phyloP scores from a whole-genome alignment of 2,888 invertebrate species.

The Digitonthophagus gazella region DNA sequence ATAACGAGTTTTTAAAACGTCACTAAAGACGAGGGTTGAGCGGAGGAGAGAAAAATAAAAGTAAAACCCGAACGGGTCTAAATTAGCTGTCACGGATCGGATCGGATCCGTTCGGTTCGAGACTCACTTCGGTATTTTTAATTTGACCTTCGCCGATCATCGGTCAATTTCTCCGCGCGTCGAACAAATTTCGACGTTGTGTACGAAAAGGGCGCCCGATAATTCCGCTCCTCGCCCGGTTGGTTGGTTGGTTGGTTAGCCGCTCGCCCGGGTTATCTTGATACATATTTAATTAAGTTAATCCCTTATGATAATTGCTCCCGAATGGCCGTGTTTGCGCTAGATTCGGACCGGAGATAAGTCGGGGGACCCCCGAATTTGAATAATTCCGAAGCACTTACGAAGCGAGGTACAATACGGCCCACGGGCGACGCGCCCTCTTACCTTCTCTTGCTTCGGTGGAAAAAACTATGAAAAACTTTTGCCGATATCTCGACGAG shows the following conservation, averaged over 20 bases:
- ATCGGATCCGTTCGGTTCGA: not conserved
- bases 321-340: slow-evolving; percentile 23
- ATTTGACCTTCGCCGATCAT: slow-evolving; percentile 21
- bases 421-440: too few species aligned
- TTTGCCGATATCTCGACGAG: slow-evolving; percentile 17
- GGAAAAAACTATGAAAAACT: not conserved
- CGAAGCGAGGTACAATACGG: not conserved
- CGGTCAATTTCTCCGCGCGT: slow-evolving; percentile 6
- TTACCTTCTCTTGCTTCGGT: too few species aligned
- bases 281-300: slow-evolving; percentile 24
- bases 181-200: not conserved
- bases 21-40: slow-evolving; percentile 36
- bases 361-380: slow-evolving; percentile 5
- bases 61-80: slow-evolving; percentile 26
- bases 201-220: not conserved
- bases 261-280: slow-evolving; percentile 17
- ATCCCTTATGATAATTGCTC: slow-evolving; percentile 24
- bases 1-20: slow-evolving; percentile 39
- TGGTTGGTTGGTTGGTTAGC: too few species aligned
- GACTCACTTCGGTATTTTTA: slow-evolving; percentile 25
- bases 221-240: not conserved
- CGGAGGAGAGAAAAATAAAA: slow-evolving; percentile 31
- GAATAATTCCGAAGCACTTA: slow-evolving; percentile 13
- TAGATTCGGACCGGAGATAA: slow-evolving; percentile 23
- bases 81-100: slow-evolving; percentile 34